Conservation (phyloP, 2,113 vertebrate genomes). For the Callipepla californica region DNA sequence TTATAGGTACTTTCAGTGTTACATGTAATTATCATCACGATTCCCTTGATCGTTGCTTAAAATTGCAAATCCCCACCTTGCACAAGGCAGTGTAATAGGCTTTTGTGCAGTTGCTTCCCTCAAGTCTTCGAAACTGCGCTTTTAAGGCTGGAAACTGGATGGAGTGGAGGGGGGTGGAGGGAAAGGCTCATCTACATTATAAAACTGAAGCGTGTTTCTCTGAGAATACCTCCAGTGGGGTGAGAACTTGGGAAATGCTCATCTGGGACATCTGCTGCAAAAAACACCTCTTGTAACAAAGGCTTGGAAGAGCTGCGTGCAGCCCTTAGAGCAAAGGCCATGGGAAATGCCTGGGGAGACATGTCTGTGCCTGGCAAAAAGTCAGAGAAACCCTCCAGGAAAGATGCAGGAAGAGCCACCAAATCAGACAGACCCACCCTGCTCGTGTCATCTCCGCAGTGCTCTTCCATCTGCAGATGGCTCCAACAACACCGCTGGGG, state of each 20-base stretch:
- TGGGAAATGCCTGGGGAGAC: not conserved
- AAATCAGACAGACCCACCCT: not conserved
- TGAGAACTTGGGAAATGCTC: conserved; percentile 39
- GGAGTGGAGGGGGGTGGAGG: accelerated
- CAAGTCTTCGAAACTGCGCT: conserved; percentile 31
- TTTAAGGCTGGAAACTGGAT: conserved; percentile 1
- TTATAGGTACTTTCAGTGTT: conserved; percentile 50
- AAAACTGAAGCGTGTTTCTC: conserved; percentile 61
- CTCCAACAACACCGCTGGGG: accelerated
- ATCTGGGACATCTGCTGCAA: conserved; percentile 51
- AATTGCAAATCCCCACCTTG: conserved; percentile 74
- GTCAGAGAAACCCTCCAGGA: not conserved
- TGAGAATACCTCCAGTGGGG: conserved; percentile 28
- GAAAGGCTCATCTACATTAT: conserved; percentile 64
- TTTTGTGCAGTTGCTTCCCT: conserved; percentile 50
- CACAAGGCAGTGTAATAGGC: conserved; percentile 52
- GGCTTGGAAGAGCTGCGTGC: not conserved
- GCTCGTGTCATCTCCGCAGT: conserved; percentile 1
- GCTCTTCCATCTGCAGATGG: conserved; percentile 1
- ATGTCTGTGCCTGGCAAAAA: not conserved
- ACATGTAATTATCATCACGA: not conserved
- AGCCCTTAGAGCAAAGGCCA: not conserved
- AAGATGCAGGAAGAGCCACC: not conserved
- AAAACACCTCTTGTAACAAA: conserved; percentile 21
- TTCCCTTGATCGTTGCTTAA: conserved; percentile 59